A percentile compares a stretch with the other conserved stretches of the same genome.
These are phyloP conservation scores for Ardeotis arabs DNA, from an alignment of 2,113 vertebrate species.

Conservation along the genomic window DNA sequence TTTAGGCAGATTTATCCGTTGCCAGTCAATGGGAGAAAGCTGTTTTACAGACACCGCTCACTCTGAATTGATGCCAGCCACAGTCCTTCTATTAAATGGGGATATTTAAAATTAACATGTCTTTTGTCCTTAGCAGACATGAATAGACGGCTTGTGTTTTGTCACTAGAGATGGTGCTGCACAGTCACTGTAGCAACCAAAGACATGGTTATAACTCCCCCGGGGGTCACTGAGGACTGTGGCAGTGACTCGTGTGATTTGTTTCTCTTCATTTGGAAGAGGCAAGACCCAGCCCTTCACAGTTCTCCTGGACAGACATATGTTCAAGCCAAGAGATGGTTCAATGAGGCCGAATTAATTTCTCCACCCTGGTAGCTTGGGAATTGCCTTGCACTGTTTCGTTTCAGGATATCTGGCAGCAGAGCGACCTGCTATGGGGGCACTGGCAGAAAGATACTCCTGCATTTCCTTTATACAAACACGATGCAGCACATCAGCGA, in stretches of 20 bases:
- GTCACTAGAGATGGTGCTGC: not conserved
- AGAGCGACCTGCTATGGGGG: rapidly evolving
- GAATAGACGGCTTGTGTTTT: not conserved
- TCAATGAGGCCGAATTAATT: not conserved
- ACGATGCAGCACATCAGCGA: rapidly evolving
- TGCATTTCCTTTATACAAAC: not conserved
- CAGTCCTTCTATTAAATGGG: not conserved
- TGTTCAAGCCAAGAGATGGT: not conserved
- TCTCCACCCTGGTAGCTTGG: not conserved
- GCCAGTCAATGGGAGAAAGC: not conserved
- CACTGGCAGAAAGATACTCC: not conserved
- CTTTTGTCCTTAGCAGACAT: not conserved
- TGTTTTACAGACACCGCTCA: not conserved
- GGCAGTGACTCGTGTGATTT: not conserved
- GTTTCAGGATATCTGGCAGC: not conserved
- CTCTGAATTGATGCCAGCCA: not conserved
- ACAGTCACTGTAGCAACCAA: not conserved
- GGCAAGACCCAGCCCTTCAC: not conserved
- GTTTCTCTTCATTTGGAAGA: not conserved
- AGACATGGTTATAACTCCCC: not conserved
- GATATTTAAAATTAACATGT: not conserved
- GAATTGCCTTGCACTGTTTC: not conserved
- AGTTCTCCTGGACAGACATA: not conserved
- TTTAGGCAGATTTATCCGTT: not conserved
- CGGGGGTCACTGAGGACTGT: rapidly evolving